A percentile compares a stretch with the other conserved stretches of the same genome.
These are phyloP conservation scores for Agriopis leucophaearia DNA, from an alignment of 2,888 invertebrate genomes.

Conservation along the genomic window DNA sequence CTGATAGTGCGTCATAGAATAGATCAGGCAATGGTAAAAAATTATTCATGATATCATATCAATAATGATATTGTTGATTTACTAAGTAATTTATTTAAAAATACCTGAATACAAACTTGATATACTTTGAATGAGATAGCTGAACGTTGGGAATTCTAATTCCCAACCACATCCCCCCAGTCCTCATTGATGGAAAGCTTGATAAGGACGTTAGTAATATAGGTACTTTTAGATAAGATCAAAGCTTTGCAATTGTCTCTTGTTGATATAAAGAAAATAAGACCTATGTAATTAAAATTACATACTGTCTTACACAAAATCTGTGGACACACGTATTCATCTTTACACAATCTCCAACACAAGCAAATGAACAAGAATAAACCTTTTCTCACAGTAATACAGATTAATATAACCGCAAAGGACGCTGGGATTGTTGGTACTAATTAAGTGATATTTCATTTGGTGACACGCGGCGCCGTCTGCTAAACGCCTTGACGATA, in stretches of 20 bases:
- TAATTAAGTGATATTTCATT: conserved; percentile 81
- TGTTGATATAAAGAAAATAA: background rate
- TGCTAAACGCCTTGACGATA: conserved; percentile 76
- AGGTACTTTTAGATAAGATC: no score
- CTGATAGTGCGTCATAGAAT: no score
- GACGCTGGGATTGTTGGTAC: conserved; percentile 58
- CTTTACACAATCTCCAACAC: conserved; percentile 45
- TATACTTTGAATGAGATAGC: no score
- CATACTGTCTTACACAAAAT: conserved; percentile 10
- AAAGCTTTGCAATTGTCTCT: background rate
- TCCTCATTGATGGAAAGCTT: no score
- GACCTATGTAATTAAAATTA: background rate
- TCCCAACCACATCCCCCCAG: no score
- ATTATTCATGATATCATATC: no score
- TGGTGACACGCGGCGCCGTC: conserved; percentile 75
- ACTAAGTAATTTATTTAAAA: no score
- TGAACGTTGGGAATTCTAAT: no score
- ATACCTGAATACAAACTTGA: no score
- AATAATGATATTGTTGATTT: no score
- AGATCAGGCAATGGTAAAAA: no score
- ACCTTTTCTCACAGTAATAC: conserved; percentile 51
- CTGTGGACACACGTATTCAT: conserved; percentile 57
- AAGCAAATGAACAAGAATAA: conserved; percentile 44
- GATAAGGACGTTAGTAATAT: no score
- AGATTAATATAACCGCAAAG: conserved; percentile 42